phyloP scores from a whole-genome alignment of 2,797 vertebrate species.

The Sebastes jordani region DNA sequence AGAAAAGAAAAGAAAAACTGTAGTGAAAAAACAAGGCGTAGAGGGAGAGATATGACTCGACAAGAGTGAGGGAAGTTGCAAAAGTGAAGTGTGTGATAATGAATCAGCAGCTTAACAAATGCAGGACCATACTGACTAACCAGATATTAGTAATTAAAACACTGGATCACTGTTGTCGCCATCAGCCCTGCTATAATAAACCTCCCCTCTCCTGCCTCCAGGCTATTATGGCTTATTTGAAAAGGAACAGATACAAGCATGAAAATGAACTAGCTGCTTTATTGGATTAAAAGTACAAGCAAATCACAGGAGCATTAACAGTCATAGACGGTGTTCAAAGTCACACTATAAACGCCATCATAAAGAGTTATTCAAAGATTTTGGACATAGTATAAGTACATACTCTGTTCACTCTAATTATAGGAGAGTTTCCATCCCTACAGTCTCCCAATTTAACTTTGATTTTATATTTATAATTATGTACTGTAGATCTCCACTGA shows the following conservation, averaged over 20 bases:
- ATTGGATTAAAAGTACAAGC: conserved; percentile 30
- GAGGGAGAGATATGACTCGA: not conserved
- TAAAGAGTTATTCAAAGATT: not conserved
- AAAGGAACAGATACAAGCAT: conserved; percentile 39
- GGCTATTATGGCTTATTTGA: conserved; percentile 45
- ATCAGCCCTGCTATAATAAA: conserved; percentile 56
- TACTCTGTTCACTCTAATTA: not conserved
- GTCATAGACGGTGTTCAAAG: not conserved
- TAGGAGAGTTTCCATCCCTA: not conserved
- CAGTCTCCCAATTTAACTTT: not conserved
- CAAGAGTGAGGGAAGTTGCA: not conserved
- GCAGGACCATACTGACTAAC: conserved; percentile 28
- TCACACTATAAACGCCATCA: not conserved
- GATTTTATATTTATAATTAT: not conserved
- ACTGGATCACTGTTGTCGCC: conserved; percentile 50
- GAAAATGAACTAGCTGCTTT: conserved; percentile 39
- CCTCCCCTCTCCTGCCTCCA: conserved; percentile 10
- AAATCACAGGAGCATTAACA: conserved; percentile 9
- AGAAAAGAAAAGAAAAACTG: not conserved
- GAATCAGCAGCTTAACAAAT: conserved; percentile 39
- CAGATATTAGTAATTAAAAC: conserved; percentile 61
- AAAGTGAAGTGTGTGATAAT: conserved; percentile 9
- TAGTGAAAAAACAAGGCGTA: not conserved
- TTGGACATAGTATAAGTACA: not conserved
- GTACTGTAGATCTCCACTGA: not conserved